Base-by-base conservation (phyloP, 1,140 invertebrate species). In the Zophobas morio region DNA sequence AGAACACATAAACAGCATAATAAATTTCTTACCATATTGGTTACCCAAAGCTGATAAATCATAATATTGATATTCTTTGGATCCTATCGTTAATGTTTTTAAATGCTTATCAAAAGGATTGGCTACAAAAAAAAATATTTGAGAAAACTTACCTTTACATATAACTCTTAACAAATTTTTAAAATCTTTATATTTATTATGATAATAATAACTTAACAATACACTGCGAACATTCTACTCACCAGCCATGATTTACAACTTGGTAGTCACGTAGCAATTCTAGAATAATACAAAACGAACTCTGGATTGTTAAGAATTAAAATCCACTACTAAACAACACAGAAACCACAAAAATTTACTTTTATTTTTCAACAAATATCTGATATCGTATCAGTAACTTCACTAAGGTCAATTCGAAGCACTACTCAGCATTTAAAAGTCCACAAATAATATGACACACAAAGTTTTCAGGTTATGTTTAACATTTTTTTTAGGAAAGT, bases 21-120 rank as follows among this genome's bases (percentile, higher is more conserved):
- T 42, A 40, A 47, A 34, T 20, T 63, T 73, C 89, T 92, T 90
- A 97, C 95, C 92, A 91, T 96, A 96, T 89, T 94, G 91, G 75
- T 89, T 84, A 82, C 92, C 90, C 85, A 94, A 87, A 54, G 87
- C 81, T 36, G 89, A 83, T 39, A 97, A 81, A 87, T 96, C 93
- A 87, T 91, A 97, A 84, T 94, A 97, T 75, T 91, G 90, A 82
- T 90, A 95, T 1, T 90, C 86, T 54, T 92, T 91, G 0, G 90
- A 92, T 78, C 89, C 89, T 37, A 94, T 85, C 1, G 88, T 86
- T 36, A 96, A 84, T 1, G 89, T 89, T 84, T 94, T 94, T 71
- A 95, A 81, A 35, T 92, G 87, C 53, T 90, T 87, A 42, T 90
- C 87, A 84, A 91, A 96, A 6, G 94, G 94, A 88, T 96, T 95